phyloP scores from a whole-genome alignment of 30 jellyfish, hydroid and myxozoan genomes.

The Rhopilema esculentum region DNA sequence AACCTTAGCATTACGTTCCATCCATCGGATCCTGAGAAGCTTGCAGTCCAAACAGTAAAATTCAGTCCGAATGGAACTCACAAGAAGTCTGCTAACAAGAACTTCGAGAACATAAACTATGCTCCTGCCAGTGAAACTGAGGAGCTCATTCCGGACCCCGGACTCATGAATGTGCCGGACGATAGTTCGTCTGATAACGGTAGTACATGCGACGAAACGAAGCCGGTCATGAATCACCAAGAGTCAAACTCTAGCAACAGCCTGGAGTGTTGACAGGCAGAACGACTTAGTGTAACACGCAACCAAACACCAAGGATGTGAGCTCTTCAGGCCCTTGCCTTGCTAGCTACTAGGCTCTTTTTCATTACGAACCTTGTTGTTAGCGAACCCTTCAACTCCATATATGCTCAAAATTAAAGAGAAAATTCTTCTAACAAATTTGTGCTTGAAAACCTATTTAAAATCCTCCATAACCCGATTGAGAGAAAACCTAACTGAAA shows the following conservation, averaged over 20 bases:
- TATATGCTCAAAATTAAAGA: too few relatives aligned
- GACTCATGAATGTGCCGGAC: constrained; percentile 52
- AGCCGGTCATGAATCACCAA: constrained; percentile 71
- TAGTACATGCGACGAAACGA: constrained; percentile 71
- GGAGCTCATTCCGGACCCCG: constrained; percentile 65
- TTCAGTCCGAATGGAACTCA: constrained; percentile 42
- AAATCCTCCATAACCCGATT: too few relatives aligned
- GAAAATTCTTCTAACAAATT: too few relatives aligned
- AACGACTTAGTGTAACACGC: background rate
- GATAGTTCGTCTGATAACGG: constrained; percentile 89
- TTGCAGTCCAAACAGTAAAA: constrained; percentile 38
- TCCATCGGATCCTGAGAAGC: constrained; percentile 43
- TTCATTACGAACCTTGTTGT: background rate
- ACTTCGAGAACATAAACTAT: constrained; percentile 80
- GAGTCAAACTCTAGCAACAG: constrained; percentile 52
- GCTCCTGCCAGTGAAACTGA: constrained; percentile 65
- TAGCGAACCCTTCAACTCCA: background rate
- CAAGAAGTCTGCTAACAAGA: constrained; percentile 43
- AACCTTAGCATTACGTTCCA: constrained; percentile 58
- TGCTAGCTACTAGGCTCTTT: background rate
- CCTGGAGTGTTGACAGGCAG: constrained; percentile 15
- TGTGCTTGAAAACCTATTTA: too few relatives aligned
- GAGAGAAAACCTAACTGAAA: too few relatives aligned
- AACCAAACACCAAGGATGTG: background rate
- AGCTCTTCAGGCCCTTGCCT: background rate